Conservation (phyloP, 2,113 vertebrate species). For the Scolopax mira region DNA sequence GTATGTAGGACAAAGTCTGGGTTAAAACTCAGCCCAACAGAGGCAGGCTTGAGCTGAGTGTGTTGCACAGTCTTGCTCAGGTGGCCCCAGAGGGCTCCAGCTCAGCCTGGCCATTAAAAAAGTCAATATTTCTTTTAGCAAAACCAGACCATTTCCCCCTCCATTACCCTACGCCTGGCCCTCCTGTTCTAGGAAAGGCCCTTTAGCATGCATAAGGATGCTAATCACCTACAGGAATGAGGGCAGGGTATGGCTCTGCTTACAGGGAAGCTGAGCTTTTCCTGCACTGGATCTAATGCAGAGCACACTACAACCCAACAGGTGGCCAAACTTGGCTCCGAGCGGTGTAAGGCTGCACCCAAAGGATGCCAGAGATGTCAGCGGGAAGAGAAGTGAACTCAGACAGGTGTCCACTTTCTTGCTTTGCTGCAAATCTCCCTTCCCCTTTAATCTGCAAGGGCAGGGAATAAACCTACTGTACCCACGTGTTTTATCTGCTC, state of each 20-base stretch:
- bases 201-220: background rate
- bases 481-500: background rate
- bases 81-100: background rate
- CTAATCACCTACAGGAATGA: background rate
- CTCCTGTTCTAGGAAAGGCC: background rate
- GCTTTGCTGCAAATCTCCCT: background rate
- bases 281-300: background rate
- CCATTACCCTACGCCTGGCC: background rate
- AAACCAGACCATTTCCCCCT: background rate
- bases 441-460: background rate
- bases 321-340: background rate
- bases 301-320: background rate
- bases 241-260: background rate
- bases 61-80: background rate
- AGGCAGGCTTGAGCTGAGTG: background rate
- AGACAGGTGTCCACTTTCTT: background rate
- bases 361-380: background rate
- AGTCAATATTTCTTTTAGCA: slow-evolving; percentile 29
- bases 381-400: background rate
- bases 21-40: background rate
- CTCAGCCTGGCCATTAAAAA: slow-evolving; percentile 29
- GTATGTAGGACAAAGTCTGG: background rate
- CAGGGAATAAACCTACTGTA: background rate
- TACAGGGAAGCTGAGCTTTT: background rate
- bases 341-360: background rate